Conservation (phyloP, 2,888 invertebrate genomes). For the Latrodectus elegans region DNA sequence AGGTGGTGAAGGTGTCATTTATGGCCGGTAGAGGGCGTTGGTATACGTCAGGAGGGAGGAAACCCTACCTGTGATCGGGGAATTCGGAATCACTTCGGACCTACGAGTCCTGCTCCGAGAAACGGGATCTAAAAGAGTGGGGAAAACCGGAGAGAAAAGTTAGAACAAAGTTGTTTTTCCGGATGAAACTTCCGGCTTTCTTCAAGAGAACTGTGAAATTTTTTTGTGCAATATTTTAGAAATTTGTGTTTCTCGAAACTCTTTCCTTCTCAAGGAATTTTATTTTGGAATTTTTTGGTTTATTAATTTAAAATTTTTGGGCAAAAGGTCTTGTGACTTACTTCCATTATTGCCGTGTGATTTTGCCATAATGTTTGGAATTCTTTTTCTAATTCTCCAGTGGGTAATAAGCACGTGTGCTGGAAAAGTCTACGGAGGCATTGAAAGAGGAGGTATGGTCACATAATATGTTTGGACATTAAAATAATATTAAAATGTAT, state of each 20-base stretch:
- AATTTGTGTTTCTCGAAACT: neutral
- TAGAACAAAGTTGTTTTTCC: conserved; percentile 36
- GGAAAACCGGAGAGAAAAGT: conserved; percentile 19
- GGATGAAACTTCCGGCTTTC: conserved; percentile 47
- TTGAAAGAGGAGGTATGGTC: conserved; percentile 55
- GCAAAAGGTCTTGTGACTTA: neutral
- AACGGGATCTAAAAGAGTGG: conserved; percentile 10
- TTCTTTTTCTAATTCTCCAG: conserved; percentile 40
- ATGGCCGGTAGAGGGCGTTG: conserved; percentile 41
- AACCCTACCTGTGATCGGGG: conserved; percentile 52
- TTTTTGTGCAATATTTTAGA: neutral
- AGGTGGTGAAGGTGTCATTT: conserved; percentile 35
- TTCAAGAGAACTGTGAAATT: neutral
- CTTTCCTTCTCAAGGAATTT: neutral
- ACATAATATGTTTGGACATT: neutral
- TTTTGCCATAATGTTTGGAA: conserved; percentile 48
- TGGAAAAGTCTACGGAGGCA: conserved; percentile 45
- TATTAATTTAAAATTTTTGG: neutral
- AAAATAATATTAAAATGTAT: too few relatives aligned
- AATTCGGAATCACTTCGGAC: conserved; percentile 44
- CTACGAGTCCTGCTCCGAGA: conserved; percentile 49
- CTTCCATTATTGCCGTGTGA: neutral
- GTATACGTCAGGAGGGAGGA: neutral
- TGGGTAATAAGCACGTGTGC: conserved; percentile 55
- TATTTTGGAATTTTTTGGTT: neutral